phyloP scores from a whole-genome alignment of 2,888 invertebrate genomes.

The Bombylius discolor region DNA sequence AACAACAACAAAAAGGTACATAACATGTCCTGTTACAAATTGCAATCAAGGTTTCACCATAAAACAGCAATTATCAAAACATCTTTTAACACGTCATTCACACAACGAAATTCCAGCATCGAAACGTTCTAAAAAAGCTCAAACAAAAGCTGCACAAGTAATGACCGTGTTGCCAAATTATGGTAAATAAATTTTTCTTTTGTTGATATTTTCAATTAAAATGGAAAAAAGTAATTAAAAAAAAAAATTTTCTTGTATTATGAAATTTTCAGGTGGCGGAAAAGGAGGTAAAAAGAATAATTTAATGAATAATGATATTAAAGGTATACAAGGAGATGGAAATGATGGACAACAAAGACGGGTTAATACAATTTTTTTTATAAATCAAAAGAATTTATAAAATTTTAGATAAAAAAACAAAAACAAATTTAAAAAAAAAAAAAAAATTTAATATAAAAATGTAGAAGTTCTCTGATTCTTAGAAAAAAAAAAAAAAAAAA shows the following conservation, averaged over 20 bases:
- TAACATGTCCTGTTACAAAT: conserved; percentile 34
- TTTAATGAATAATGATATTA: neutral
- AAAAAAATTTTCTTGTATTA: neutral
- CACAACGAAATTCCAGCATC: conserved; percentile 36
- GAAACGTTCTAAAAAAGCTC: conserved; percentile 33
- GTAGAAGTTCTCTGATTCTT: neutral
- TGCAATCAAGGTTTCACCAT: conserved; percentile 36
- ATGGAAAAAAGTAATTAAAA: too few relatives aligned
- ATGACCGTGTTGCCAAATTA: conserved; percentile 14
- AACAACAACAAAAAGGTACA: conserved; percentile 26
- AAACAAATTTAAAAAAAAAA: neutral
- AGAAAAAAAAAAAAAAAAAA: too few relatives aligned
- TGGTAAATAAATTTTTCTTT: too few relatives aligned
- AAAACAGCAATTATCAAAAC: conserved; percentile 37
- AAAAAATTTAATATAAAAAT: neutral
- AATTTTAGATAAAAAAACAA: neutral
- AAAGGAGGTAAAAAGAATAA: neutral
- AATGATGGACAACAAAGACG: neutral
- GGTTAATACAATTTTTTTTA: neutral
- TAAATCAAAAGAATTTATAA: neutral
- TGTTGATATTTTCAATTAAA: too few relatives aligned
- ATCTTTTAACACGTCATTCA: conserved; percentile 35
- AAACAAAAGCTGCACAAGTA: conserved; percentile 6
- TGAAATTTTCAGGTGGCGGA: neutral
- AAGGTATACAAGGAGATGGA: neutral